Evolutionary conservation across 2,888 invertebrate species (phyloP), one percentile per base, ranked within the genome.

Genomic region (Schrankia costaestrigalis): DNA sequence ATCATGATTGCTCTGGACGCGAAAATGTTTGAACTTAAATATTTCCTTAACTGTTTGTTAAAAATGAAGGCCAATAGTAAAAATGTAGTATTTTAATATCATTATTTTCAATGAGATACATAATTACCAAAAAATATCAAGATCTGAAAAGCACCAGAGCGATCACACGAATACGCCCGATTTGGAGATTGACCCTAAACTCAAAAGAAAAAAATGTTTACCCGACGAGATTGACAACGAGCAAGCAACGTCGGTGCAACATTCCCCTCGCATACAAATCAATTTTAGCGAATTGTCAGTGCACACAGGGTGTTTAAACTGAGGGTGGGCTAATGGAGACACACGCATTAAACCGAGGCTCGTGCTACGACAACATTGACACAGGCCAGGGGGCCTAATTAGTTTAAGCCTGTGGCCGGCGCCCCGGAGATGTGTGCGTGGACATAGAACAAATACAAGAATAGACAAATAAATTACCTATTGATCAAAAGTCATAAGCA

Each of bases 301-400:
- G 75, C 68, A 71, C 70, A 61, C 67, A 43, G 47, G 59, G 70
- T 80, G 83, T 82, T 78, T 78, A 80, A 80, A 83, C 73, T 78
- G 63, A 72, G 84, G 83, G 83, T 69, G 63, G 58, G 52, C 81
- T 87, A 87, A 87, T 87, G 85, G 86, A 87, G 86, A 85, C 86
- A 81, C 82, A 78, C 76, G 83, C 79, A 84, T 86, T 86, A 84
- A 85, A 85, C 72, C 69, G 73, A 55, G 78, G 78, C 83, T 66
- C 82, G 78, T 81, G 84, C 77, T 70, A 67, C 46, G 79, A 76
- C 79, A 82, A 82, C 80, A 81, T 83, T 82, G 83, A 82, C 83
- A 77, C 67, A 76, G 74, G 71, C 66, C 67, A 71, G 82, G 84
- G 84, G 76, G 64, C 73, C 82, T 86, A 87, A 87, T 87, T 87